These are phyloP conservation scores for Tetramorium parvispinum DNA, from an alignment of 1,140 invertebrate genomes.

Conservation along the genomic window DNA sequence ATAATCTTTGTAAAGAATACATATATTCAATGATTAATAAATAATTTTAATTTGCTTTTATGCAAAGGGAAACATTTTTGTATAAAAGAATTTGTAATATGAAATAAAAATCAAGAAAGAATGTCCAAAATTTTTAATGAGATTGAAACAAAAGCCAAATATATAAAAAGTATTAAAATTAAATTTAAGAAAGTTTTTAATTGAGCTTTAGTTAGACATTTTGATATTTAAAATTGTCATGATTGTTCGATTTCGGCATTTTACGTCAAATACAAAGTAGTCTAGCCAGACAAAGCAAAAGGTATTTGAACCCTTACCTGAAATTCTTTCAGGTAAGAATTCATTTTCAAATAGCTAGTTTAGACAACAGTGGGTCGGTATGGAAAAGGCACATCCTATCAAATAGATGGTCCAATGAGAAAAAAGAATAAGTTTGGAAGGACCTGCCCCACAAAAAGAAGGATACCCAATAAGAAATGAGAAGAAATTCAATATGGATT, in stretches of 20 bases:
- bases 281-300: neutral
- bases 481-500: neutral
- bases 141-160: neutral
- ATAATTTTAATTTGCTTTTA: no score
- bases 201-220: neutral
- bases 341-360: neutral
- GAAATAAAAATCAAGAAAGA: neutral
- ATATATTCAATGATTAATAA: no score
- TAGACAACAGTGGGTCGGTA: neutral
- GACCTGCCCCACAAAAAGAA: neutral
- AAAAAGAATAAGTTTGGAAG: neutral
- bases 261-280: neutral
- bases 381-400: neutral
- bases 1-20: no score
- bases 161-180: neutral
- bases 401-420: neutral
- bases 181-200: neutral
- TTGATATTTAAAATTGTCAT: neutral
- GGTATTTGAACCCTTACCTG: conserved; percentile 1
- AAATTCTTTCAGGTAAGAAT: conserved; percentile 1
- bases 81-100: neutral
- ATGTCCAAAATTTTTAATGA: neutral
- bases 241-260: neutral
- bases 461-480: neutral
- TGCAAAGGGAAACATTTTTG: neutral